Conservation (phyloP, 2,888 invertebrate genomes). For the Ectemnius cavifrons region DNA sequence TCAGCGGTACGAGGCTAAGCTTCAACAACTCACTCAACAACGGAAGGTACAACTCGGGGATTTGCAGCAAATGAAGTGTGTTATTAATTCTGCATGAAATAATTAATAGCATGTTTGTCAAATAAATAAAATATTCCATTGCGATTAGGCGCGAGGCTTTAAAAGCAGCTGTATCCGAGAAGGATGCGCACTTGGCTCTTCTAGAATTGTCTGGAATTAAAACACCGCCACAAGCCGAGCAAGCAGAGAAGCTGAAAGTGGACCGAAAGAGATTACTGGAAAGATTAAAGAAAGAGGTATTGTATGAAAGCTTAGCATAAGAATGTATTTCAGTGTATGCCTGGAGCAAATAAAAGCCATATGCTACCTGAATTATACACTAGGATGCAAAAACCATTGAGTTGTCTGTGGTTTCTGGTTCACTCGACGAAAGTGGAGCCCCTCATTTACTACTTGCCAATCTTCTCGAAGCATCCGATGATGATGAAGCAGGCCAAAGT, state of each 20-base stretch:
- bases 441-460: constrained; percentile 56
- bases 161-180: constrained; percentile 90
- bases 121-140: constrained; percentile 11
- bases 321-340: background rate
- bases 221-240: constrained; percentile 82
- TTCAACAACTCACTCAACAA: constrained; percentile 82
- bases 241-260: constrained; percentile 84
- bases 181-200: constrained; percentile 91
- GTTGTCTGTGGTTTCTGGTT: constrained; percentile 57
- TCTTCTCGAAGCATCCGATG: constrained; percentile 63
- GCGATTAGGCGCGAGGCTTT: constrained; percentile 87
- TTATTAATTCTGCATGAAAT: background rate
- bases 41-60: constrained; percentile 86
- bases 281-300: constrained; percentile 83
- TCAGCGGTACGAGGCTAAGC: constrained; percentile 82
- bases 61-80: constrained; percentile 89
- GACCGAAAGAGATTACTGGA: constrained; percentile 87
- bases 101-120: background rate
- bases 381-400: constrained; percentile 71
- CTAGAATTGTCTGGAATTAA: constrained; percentile 87
- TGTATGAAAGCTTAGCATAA: too few relatives aligned
- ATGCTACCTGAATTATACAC: constrained; percentile 5
- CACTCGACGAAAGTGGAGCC: constrained; percentile 55
- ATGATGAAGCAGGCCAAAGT: constrained; percentile 53
- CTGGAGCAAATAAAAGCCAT: background rate